Evolutionary conservation across 2,888 invertebrate genomes (phyloP), one percentile per base, ranked within the genome.

Genomic region (Melieria picta): DNA sequence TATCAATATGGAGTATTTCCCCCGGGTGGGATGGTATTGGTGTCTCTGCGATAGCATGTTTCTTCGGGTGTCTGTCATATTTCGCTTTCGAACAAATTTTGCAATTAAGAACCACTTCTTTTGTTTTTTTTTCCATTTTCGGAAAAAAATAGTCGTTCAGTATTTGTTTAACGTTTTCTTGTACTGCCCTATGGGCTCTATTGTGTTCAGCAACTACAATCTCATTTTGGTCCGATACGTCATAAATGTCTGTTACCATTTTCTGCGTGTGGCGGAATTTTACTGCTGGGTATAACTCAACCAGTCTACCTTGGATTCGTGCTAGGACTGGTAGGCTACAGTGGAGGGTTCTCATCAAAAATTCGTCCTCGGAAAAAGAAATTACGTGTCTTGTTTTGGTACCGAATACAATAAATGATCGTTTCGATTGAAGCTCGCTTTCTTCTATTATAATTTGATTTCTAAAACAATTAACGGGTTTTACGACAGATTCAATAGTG

Each of bases 391-490:
- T 57, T 4, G 56, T 72, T 66, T 75, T 76, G 42, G 61, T 64
- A 30, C 71, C 52, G 45, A 76, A 77, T 9, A 74, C 56, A 16
- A 76, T 64, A 7, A 71, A 48, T 1, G 58, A 69, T 50, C 55
- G 71, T 1, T 42, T 43, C 13, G 47, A 63, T 1, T 72, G 13
- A 45, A 65, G 16, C 50, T 30, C 45, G 1, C 69, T 52, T 60
- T 74, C 72, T 48, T 77, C 72, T 9, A 78, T 55, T 11, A 79
- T 45, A 10, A 78, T 76, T 43, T 77, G 75, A 11, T 79, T 77
- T 65, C 66, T 62, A 42, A 76, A 79, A 45, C 76, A 75, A 45
- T 78, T 78, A 7, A 77, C 42, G 5, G 77, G 77, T n/a, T 76
- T 78, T 3, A 77, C 75, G n/a, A 71, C 73, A 11, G 74, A 46